A percentile compares a stretch with the other conserved stretches of the same genome.
These are phyloP conservation scores for Nowickia ferox DNA, from an alignment of 2,888 invertebrate genomes.

Conservation along the genomic window DNA sequence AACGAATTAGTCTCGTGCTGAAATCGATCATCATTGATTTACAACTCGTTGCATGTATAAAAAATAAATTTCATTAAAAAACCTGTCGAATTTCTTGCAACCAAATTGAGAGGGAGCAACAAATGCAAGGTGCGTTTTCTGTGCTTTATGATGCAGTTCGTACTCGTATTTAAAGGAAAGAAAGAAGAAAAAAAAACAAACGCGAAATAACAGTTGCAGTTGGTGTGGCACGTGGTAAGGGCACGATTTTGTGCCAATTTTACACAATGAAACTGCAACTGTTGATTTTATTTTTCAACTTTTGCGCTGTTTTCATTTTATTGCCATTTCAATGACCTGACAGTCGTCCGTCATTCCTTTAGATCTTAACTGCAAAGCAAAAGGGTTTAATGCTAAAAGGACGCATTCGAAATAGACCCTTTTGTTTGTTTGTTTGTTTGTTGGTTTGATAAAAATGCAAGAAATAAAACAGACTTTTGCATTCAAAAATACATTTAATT, in stretches of 20 bases:
- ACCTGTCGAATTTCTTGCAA: conserved; percentile 59
- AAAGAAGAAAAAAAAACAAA: conserved; percentile 20
- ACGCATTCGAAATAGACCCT: conserved; percentile 36
- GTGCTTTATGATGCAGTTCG: conserved; percentile 70
- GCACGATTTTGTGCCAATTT: conserved; percentile 70
- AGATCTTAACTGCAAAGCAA: conserved; percentile 30
- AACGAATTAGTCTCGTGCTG: conserved; percentile 71
- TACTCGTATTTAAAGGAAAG: conserved; percentile 34
- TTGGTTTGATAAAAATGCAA: conserved; percentile 7
- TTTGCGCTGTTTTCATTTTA: conserved; percentile 29
- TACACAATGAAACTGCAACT: conserved; percentile 67
- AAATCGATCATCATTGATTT: conserved; percentile 73
- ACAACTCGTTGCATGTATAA: conserved; percentile 65
- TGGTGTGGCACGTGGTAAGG: conserved; percentile 67
- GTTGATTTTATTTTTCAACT: conserved; percentile 51
- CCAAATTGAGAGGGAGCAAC: conserved; percentile 42
- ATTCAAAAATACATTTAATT: conserved; percentile 48
- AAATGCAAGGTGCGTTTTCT: conserved; percentile 70
- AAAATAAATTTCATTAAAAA: conserved; percentile 69
- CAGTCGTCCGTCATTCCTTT: conserved; percentile 52
- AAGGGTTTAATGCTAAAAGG: conserved; percentile 53
- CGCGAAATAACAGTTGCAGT: conserved; percentile 67
- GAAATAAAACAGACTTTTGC: conserved; percentile 23
- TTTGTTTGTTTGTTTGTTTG: conserved; percentile 33
- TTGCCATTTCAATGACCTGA: conserved; percentile 43